Conservation (phyloP, 2,113 vertebrate species). For the Trichomycterus rosablanca region DNA sequence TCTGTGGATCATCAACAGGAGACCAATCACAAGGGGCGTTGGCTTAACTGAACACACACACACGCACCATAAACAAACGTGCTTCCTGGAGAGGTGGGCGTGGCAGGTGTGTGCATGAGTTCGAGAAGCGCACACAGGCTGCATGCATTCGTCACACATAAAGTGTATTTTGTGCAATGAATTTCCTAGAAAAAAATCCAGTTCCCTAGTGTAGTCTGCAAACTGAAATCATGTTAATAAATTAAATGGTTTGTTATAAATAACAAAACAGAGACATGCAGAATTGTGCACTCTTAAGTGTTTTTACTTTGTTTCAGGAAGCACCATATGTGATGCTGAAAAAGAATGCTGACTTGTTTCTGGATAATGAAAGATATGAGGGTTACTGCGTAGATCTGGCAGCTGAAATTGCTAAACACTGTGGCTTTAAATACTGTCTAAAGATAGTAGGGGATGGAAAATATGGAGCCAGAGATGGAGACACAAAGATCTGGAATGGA, state of each 20-base stretch:
- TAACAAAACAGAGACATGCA: background rate
- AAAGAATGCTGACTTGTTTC: conserved; percentile 93
- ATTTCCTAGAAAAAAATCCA: too few relatives aligned
- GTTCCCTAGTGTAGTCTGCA: too few relatives aligned
- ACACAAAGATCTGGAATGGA: conserved; percentile 99
- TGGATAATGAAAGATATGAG: conserved; percentile 95
- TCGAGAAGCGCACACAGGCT: too few relatives aligned
- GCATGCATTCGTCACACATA: too few relatives aligned
- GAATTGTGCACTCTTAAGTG: background rate
- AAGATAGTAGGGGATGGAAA: conserved; percentile 96
- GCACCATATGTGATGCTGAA: conserved; percentile 98
- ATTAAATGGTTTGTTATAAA: background rate
- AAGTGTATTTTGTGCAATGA: too few relatives aligned
- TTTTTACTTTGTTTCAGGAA: conserved; percentile 70
- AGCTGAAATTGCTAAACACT: conserved; percentile 96
- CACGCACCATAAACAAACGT: too few relatives aligned
- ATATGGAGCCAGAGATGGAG: conserved; percentile 95
- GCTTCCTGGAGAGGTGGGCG: too few relatives aligned
- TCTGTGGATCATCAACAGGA: too few relatives aligned
- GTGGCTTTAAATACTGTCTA: conserved; percentile 96
- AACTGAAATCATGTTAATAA: too few relatives aligned
- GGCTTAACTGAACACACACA: too few relatives aligned
- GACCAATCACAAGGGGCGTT: too few relatives aligned
- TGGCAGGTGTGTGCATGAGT: too few relatives aligned
- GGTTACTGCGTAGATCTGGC: conserved; percentile 98